phyloP scores from a whole-genome alignment of 2,113 vertebrate species.

The Phyllostomus hastatus region DNA sequence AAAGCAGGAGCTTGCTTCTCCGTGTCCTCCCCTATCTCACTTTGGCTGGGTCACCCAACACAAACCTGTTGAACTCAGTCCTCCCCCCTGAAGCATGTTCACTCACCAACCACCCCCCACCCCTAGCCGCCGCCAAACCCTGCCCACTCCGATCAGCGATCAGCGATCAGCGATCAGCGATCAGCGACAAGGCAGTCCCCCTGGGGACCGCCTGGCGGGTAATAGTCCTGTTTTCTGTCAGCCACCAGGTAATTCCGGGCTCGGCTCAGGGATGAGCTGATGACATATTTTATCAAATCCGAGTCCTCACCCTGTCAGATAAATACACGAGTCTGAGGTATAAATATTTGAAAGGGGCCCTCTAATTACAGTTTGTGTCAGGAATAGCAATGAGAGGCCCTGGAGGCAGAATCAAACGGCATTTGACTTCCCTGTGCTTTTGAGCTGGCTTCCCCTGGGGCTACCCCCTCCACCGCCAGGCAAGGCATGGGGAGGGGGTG shows the following conservation, averaged over 20 bases:
- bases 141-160: accelerated
- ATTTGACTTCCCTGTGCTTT: conserved; percentile 45
- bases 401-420: conserved; percentile 55
- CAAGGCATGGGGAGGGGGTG: accelerated
- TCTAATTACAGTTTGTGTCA: conserved; percentile 53
- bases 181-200: background rate
- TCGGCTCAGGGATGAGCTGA: background rate
- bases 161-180: too few species aligned
- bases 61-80: background rate
- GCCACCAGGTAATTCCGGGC: background rate
- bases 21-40: too few species aligned
- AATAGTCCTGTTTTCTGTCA: conserved; percentile 63
- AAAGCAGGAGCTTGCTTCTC: background rate
- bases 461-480: background rate
- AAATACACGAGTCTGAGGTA: conserved; percentile 31
- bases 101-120: accelerated
- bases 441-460: background rate
- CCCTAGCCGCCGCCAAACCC: background rate
- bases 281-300: conserved; percentile 65
- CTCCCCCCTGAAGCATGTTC: background rate
- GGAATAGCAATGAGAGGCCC: conserved; percentile 66
- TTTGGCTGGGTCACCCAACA: background rate
- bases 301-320: background rate
- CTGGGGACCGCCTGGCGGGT: background rate
- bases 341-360: conserved; percentile 71